Conservation (phyloP, 2,113 vertebrate genomes). For the Edolisoma coerulescens region DNA sequence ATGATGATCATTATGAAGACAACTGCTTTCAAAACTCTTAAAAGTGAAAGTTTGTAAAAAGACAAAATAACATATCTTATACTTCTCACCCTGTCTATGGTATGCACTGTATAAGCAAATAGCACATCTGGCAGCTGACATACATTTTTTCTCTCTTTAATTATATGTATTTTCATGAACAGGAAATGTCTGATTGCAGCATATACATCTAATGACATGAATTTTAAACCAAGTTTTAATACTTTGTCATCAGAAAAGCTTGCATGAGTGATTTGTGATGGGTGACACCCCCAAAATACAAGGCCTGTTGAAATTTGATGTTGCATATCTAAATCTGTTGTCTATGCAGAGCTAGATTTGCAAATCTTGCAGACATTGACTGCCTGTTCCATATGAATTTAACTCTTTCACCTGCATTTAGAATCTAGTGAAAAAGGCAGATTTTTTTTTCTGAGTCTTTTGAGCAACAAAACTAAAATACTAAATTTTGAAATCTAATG, state of each 20-base stretch:
- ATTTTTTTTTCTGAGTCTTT: neutral
- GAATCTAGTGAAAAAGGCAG: neutral
- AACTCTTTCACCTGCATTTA: neutral
- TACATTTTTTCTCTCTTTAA: constrained; percentile 24
- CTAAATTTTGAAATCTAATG: neutral
- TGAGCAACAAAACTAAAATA: neutral
- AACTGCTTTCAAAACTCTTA: neutral
- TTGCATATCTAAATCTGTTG: neutral
- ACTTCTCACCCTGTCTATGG: neutral
- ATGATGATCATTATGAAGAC: neutral
- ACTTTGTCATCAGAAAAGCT: constrained; percentile 14
- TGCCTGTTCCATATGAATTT: neutral
- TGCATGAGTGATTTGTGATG: neutral
- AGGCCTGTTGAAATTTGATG: neutral
- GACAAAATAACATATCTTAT: neutral
- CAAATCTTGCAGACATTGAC: neutral
- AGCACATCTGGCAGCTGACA: constrained; percentile 56
- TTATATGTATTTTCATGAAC: constrained; percentile 37
- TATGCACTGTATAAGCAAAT: constrained; percentile 7
- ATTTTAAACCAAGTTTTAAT: constrained; percentile 16
- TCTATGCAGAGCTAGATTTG: neutral
- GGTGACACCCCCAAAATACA: neutral
- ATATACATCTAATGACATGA: neutral
- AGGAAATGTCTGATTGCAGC: constrained; percentile 50
- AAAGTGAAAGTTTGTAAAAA: neutral